These are phyloP conservation scores for Sebastes ruberrimus DNA, from an alignment of 2,797 vertebrate genomes.

Conservation along the genomic window DNA sequence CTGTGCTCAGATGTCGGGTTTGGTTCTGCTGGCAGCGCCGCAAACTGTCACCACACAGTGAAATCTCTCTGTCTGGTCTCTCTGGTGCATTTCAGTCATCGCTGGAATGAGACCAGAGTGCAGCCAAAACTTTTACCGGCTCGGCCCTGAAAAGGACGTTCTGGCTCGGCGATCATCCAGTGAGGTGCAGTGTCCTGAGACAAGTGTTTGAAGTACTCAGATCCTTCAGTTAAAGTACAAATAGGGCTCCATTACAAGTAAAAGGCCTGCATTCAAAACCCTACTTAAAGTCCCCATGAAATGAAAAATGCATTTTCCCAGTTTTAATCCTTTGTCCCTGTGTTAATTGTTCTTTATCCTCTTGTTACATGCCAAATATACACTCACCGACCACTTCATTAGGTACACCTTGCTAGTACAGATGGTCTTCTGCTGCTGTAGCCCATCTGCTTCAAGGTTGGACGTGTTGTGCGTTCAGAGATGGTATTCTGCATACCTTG, in stretches of 20 bases:
- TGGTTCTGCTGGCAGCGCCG: constrained; percentile 15
- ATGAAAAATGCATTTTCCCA: no score
- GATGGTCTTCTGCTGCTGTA: no score
- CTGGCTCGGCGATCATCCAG: background rate
- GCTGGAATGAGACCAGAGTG: constrained; percentile 4
- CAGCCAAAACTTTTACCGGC: background rate
- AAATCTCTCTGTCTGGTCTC: constrained; percentile 38
- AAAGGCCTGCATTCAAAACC: background rate
- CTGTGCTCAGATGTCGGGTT: constrained; percentile 11
- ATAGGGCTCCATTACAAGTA: background rate
- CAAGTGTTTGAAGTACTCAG: background rate
- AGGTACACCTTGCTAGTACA: no score
- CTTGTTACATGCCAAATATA: no score
- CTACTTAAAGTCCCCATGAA: background rate
- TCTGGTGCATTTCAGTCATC: constrained; percentile 8
- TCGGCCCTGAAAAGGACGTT: background rate
- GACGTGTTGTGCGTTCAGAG: no score
- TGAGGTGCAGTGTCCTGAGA: background rate
- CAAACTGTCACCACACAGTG: constrained; percentile 49
- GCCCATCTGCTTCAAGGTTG: no score
- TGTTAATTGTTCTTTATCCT: no score
- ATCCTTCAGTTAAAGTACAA: background rate
- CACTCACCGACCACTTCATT: no score
- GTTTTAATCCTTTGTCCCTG: no score
- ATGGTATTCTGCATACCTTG: no score